Conservation (phyloP, 1,140 invertebrate genomes). For the Tyrophagus putrescentiae region DNA sequence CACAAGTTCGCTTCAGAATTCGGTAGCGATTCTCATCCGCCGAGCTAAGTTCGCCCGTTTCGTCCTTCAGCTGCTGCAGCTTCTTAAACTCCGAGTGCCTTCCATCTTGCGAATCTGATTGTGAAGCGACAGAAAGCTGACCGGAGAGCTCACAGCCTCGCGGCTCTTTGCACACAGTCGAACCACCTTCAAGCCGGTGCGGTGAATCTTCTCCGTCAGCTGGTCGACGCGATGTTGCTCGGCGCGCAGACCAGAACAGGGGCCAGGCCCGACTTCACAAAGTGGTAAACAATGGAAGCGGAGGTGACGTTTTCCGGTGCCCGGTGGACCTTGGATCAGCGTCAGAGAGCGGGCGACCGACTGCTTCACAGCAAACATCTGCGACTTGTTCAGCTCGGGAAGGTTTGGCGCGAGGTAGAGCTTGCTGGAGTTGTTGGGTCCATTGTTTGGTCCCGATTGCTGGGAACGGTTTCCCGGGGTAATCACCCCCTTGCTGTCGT, state of each 20-base stretch:
- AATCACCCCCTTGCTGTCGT: constrained; percentile 47
- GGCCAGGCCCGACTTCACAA: constrained; percentile 76
- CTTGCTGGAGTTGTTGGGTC: constrained; percentile 48
- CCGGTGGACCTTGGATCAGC: constrained; percentile 78
- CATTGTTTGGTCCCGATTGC: constrained; percentile 69
- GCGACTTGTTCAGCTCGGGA: constrained; percentile 71
- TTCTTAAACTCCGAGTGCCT: constrained; percentile 66
- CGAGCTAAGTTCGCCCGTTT: constrained; percentile 79
- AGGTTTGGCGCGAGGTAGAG: constrained; percentile 92
- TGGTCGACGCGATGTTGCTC: constrained; percentile 99
- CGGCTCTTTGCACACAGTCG: constrained; percentile 92
- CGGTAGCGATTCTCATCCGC: constrained; percentile 85
- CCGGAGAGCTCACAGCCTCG: constrained; percentile 93
- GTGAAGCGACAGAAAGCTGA: constrained; percentile 89
- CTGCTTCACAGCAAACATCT: constrained; percentile 97
- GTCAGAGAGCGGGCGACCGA: constrained; percentile 90
- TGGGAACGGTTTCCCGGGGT: constrained; percentile 49
- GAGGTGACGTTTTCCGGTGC: constrained; percentile 96
- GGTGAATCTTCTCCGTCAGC: constrained; percentile 94
- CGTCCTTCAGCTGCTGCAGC: constrained; percentile 88
- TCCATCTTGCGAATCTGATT: constrained; percentile 65
- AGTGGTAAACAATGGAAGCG: constrained; percentile 95
- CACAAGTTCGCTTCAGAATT: constrained; percentile 73
- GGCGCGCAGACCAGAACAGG: constrained; percentile 96
- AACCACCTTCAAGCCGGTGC: constrained; percentile 88